phyloP scores from a whole-genome alignment of 2,888 invertebrate species.

The Pemphredon lugubris region DNA sequence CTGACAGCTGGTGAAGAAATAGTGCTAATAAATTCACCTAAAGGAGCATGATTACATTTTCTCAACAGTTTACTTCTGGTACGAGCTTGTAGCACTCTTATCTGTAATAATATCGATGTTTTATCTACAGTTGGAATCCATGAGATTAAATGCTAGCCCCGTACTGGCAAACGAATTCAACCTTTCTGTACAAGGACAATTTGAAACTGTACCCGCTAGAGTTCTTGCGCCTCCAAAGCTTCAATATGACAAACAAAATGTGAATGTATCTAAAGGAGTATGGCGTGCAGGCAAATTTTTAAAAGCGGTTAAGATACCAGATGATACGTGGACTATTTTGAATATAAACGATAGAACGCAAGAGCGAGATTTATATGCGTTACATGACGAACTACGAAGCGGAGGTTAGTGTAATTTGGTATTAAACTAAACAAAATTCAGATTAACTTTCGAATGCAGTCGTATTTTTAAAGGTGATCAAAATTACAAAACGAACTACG shows the following conservation, averaged over 20 bases:
- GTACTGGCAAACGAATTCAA: slow-evolving; percentile 90
- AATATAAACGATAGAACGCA: slow-evolving; percentile 72
- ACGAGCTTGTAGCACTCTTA: too few species aligned
- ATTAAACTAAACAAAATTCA: too few species aligned
- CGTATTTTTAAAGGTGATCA: too few species aligned
- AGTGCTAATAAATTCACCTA: too few species aligned
- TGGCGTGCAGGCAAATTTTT: slow-evolving; percentile 80
- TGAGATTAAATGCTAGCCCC: slow-evolving; percentile 80
- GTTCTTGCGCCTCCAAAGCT: slow-evolving; percentile 90
- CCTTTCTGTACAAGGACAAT: slow-evolving; percentile 87
- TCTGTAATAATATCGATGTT: too few species aligned
- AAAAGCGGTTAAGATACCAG: slow-evolving; percentile 63
- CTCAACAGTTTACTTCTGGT: too few species aligned
- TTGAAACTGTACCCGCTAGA: slow-evolving; percentile 90
- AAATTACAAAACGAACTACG: too few species aligned
- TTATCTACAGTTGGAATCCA: slow-evolving; percentile 66
- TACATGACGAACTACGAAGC: slow-evolving; percentile 57
- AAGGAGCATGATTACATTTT: too few species aligned
- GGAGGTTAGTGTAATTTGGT: slow-evolving; percentile 68
- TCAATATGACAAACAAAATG: slow-evolving; percentile 82
- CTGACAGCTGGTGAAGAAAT: too few species aligned
- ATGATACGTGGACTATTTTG: slow-evolving; percentile 82
- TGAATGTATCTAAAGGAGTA: slow-evolving; percentile 78
- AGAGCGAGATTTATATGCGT: slow-evolving; percentile 59
- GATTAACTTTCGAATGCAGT: neutral